Conservation (phyloP, 2,113 vertebrate species). For the Passer montanus region DNA sequence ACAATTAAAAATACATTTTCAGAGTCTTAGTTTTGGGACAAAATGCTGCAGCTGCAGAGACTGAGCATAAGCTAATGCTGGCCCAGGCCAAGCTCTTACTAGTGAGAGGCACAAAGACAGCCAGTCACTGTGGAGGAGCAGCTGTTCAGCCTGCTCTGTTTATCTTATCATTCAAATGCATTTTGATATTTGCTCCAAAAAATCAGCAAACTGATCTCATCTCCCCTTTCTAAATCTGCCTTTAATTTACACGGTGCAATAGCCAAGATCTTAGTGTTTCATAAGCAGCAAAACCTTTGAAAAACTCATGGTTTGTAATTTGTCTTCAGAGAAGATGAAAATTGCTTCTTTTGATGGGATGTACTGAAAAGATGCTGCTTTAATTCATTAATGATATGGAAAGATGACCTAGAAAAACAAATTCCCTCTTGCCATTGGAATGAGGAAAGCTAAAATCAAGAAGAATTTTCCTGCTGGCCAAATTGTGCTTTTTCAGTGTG, state of each 20-base stretch:
- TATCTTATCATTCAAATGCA: slow-evolving; percentile 62
- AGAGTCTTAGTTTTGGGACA: slow-evolving; percentile 17
- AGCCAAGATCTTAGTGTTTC: slow-evolving; percentile 51
- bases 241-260: slow-evolving; percentile 43
- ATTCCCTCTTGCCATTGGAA: neutral
- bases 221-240: slow-evolving; percentile 53
- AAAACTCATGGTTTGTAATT: neutral
- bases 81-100: slow-evolving; percentile 24
- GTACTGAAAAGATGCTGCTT: slow-evolving; percentile 12
- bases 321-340: slow-evolving; percentile 41
- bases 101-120: slow-evolving; percentile 1
- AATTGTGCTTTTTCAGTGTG: neutral
- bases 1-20: slow-evolving; percentile 50
- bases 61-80: slow-evolving; percentile 15
- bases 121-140: slow-evolving; percentile 16
- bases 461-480: neutral
- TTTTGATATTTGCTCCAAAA: slow-evolving; percentile 60
- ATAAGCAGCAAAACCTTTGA: slow-evolving; percentile 33
- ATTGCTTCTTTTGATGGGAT: neutral
- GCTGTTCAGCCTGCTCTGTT: slow-evolving; percentile 57
- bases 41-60: slow-evolving; percentile 41
- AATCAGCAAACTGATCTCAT: slow-evolving; percentile 62
- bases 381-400: slow-evolving; percentile 31
- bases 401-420: slow-evolving; percentile 34
- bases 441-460: neutral